Percentiles rank a stretch among this genome's conserved stretches.
Conservation (phyloP, 1,140 invertebrate genomes). For the Neoseiulus cucumeris region DNA sequence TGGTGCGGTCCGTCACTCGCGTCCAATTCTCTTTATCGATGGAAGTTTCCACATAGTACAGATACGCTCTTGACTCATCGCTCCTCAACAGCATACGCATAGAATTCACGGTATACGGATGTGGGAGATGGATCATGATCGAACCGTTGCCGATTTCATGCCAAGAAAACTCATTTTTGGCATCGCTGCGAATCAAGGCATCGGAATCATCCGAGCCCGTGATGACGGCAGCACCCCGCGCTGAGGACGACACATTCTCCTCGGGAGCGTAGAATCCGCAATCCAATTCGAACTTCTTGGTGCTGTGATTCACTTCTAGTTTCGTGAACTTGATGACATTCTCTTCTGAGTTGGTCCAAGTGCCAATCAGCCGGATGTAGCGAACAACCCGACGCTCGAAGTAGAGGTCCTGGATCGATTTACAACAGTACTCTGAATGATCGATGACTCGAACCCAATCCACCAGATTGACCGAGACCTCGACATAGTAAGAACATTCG, state of each 20-base stretch:
- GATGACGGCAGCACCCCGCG: constrained; percentile 52
- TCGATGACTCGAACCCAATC: constrained; percentile 85
- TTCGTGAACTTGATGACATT: no score
- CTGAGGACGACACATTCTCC: constrained; percentile 65
- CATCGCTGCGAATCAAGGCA: constrained; percentile 67
- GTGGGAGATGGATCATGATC: constrained; percentile 66
- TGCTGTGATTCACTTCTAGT: constrained; percentile 58
- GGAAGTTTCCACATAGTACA: constrained; percentile 83
- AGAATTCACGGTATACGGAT: constrained; percentile 76
- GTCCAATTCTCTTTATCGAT: constrained; percentile 76
- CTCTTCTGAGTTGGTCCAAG: no score
- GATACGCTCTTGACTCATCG: constrained; percentile 44
- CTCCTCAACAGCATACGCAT: constrained; percentile 83
- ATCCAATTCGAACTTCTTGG: constrained; percentile 44
- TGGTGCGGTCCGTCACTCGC: constrained; percentile 52
- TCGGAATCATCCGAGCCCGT: constrained; percentile 65
- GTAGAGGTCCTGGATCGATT: constrained; percentile 88
- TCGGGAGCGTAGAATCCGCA: constrained; percentile 45
- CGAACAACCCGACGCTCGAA: constrained; percentile 66
- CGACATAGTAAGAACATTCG: constrained; percentile 77
- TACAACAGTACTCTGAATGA: constrained; percentile 69
- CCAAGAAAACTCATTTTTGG: no score
- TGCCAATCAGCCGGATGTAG: constrained; percentile 71
- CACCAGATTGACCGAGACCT: constrained; percentile 85
- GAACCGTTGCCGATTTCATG: constrained; percentile 63